Percentiles rank a stretch among this genome's conserved stretches.
Conservation (phyloP, 2,797 vertebrate species). For the Lacerta agilis region DNA sequence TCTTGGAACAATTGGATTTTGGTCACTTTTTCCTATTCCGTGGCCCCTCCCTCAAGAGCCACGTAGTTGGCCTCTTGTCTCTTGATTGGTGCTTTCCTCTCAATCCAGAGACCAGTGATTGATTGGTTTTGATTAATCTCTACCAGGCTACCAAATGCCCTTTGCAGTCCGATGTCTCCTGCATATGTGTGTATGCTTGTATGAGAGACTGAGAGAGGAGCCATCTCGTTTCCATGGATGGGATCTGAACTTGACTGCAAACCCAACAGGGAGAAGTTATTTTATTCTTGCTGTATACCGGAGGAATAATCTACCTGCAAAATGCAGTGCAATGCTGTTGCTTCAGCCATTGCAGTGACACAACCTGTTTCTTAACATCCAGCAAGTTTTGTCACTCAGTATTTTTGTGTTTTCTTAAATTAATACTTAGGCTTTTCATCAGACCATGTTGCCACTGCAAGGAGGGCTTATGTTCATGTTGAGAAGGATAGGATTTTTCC, state of each 20-base stretch:
- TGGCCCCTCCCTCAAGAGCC: slow-evolving; percentile 24
- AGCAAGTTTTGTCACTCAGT: neutral
- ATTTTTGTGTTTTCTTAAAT: neutral
- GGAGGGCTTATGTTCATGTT: neutral
- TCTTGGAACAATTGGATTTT: slow-evolving; percentile 61
- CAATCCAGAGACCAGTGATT: slow-evolving; percentile 51
- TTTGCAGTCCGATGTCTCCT: slow-evolving; percentile 58
- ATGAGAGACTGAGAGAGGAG: slow-evolving; percentile 30
- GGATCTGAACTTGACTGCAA: neutral
- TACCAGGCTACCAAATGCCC: slow-evolving; percentile 36
- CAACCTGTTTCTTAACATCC: neutral
- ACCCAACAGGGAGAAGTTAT: neutral
- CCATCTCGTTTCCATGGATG: slow-evolving; percentile 16
- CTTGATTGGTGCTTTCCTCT: slow-evolving; percentile 60
- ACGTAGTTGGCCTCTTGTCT: slow-evolving; percentile 28
- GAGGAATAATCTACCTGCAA: neutral
- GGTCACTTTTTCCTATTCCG: slow-evolving; percentile 72
- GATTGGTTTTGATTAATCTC: slow-evolving; percentile 61
- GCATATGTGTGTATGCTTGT: neutral
- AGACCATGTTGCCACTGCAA: too few relatives aligned
- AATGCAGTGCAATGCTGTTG: neutral
- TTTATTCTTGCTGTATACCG: neutral
- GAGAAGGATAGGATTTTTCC: neutral
- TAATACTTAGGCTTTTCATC: neutral
- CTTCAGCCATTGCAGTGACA: neutral